Base-by-base conservation (phyloP, 2,113 vertebrate genomes). In the Atrichornis clamosus region DNA sequence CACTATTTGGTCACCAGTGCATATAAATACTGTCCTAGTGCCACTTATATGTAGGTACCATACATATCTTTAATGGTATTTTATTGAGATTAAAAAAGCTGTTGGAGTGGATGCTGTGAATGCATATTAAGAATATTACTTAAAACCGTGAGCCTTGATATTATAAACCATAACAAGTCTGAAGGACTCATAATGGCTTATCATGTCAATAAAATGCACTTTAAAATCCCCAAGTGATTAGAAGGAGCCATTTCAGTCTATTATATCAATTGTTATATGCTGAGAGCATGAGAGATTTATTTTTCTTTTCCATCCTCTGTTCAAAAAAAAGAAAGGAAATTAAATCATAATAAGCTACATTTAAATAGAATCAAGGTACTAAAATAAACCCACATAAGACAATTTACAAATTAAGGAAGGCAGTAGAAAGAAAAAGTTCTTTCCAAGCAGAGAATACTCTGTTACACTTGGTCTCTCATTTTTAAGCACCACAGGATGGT, bases 201-300 rank as follows among this genome's bases (percentile, higher is more conserved):
- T 94, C 94, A 94, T 91, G 93, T 97, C 97, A 96, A 96, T 97
- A 95, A 94, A 95, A 97, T 95, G 94, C 95, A 96, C 92, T 97
- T 97, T 93, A 96, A 96, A 97, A 96, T 95, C 92, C 96, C 93
- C 93, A 75, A 77, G 93, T 95, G 95, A 95, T 96, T 96, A 91
- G 91, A 92, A 95, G 81, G 83, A 96, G 67, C 89, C 95, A 94
- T 95, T 96, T 93, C 87, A 84, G 90, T 95, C 91, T 95, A 92
- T 95, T 91, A 89, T 92, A 96, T 94, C 85, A 95, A 96, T 82
- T 90, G 69, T 73, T 95, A 59, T 81, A 95, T 55, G 84, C 64
- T 93, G 92, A 97, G 87, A 86, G 73, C 81, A 74, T 77, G 62
- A 87, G 82, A 92, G 89, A 97, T 96, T 96, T 95, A 93, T 94